Evolutionary conservation across 92 coral and sea anemone genomes (phyloP).

Genomic region (Palythoa heliodiscus): DNA sequence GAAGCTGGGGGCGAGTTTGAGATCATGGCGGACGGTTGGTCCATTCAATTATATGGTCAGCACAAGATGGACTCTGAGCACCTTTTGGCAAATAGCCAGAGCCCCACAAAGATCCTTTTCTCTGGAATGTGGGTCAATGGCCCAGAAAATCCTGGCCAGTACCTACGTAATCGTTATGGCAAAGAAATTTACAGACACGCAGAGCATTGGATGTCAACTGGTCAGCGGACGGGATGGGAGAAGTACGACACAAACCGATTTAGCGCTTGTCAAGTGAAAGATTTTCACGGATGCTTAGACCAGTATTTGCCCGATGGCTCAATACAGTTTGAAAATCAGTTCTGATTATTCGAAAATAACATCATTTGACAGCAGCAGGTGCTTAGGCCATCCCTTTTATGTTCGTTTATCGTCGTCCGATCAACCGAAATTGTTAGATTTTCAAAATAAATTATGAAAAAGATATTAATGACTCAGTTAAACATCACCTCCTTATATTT

Average conservation of each 20-base stretch:
- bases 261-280: constrained; percentile 65
- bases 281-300: constrained; percentile 86
- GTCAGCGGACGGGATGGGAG: constrained; percentile 78
- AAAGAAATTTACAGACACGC: constrained; percentile 74
- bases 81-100: constrained; percentile 51
- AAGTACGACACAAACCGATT: constrained; percentile 65
- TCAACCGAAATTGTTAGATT: too few relatives aligned
- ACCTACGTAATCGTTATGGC: constrained; percentile 82
- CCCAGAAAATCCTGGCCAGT: constrained; percentile 82
- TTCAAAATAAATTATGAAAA: too few relatives aligned
- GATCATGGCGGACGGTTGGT: constrained; percentile 85
- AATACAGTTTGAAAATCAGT: constrained; percentile 76
- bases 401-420: too few relatives aligned
- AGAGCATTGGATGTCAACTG: constrained; percentile 85
- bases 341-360: neutral
- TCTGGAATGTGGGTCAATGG: constrained; percentile 78
- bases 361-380: too few relatives aligned
- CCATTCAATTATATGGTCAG: constrained; percentile 85
- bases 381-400: too few relatives aligned
- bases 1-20: constrained; percentile 85
- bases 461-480: too few relatives aligned
- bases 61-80: constrained; percentile 77
- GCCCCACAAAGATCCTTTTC: constrained; percentile 73
- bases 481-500: too few relatives aligned
- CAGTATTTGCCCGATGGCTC: constrained; percentile 82